Evolutionary conservation across 1,140 invertebrate species (phyloP), one percentile per base, ranked within the genome.

Genomic region (Drosophila punjabiensis): DNA sequence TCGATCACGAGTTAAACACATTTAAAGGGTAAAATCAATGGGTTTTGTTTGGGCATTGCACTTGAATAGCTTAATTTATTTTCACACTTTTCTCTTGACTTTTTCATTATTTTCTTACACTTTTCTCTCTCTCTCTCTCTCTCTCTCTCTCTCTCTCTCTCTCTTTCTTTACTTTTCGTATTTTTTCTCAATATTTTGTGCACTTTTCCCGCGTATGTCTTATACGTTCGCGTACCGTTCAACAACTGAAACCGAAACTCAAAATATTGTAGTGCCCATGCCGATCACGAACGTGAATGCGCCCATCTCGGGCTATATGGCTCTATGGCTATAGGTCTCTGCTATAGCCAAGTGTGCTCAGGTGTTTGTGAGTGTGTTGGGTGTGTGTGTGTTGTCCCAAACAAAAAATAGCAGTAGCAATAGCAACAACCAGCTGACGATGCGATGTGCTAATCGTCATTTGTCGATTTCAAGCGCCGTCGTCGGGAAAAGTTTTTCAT

Each of bases 261-360:
- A 76, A 81, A 69, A 75, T 67, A 74, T 78, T 78, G 61, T 80
- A 74, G 79, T 70, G 79, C 65, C 59, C 63, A 88, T 89, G 81
- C 67, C 63, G 85, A 88, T 89, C 85, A 88, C 85, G 81, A 85
- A 88, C 78, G 20, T 73, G 79, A 78, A 61, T 79, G 76, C 66
- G 60, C 67, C 77, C 77, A 79, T 73, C 67, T 58, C 66, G 50
- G 35, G 43, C 69, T 59, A 58, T 48, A 35, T 59, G 52, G 50
- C 24, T 24, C 24, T 24, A 24, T 24, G 3, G 24, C 65, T 60
- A 52, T 70, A 39, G 24, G 43, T 16, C 4, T 50, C 14, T 32
- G 13, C 60, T 67, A 60, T 71, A 58, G 8, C 33, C 33, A 37
- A 56, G 33, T 48, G n/a, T 76, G 71, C 56, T 52, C 39, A 43